phyloP scores from a whole-genome alignment of 37 sponge, comb jelly and placozoan species.

The Theonella swinhoei region DNA sequence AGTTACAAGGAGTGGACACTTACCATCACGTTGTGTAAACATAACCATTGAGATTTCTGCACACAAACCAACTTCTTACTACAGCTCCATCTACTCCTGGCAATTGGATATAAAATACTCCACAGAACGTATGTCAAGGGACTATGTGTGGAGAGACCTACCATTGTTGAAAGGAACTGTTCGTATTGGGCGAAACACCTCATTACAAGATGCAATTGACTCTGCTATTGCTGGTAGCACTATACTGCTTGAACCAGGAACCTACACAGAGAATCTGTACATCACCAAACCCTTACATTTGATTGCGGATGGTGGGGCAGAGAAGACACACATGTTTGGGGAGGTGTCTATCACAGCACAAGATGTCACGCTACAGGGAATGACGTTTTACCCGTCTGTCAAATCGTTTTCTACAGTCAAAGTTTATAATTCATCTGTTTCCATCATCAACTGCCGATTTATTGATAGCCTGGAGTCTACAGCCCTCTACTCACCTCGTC shows the following conservation, averaged over 20 bases:
- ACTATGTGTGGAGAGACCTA: neutral
- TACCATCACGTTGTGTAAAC: neutral
- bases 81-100: neutral
- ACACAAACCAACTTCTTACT: neutral
- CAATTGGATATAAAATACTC: neutral
- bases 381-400: conserved; percentile 16
- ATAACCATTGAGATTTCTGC: neutral
- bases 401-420: neutral
- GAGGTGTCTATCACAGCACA: conserved; percentile 5
- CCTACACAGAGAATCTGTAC: conserved; percentile 20
- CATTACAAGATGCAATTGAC: conserved; percentile 35
- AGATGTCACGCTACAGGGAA: conserved; percentile 41
- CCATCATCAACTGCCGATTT: conserved; percentile 24
- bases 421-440: neutral
- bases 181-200: neutral
- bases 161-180: neutral
- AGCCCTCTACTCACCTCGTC: neutral
- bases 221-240: neutral
- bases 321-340: conserved; percentile 5
- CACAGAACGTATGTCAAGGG: neutral
- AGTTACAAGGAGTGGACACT: neutral
- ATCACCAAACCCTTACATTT: conserved; percentile 40
- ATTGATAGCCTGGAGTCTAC: neutral
- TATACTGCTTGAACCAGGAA: conserved; percentile 16
- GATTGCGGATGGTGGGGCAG: neutral